Evolutionary conservation across 2,113 vertebrate genomes (phyloP).

Genomic region (Gambusia holbrooki): DNA sequence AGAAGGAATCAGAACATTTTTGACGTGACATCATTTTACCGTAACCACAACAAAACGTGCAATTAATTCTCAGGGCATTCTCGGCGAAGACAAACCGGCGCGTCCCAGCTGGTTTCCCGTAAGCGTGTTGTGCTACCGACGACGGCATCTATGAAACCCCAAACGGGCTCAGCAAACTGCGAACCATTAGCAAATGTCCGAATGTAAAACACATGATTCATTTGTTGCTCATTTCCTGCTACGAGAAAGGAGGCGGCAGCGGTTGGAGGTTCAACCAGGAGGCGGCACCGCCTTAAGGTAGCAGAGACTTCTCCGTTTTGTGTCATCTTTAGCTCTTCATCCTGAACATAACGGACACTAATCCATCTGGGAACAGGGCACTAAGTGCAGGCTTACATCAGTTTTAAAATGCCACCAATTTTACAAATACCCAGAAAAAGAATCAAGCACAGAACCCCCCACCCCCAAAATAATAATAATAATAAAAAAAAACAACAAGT

Average conservation of each 20-base stretch:
- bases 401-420: conserved; percentile 37
- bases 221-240: conserved; percentile 10
- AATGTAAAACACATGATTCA: conserved; percentile 22
- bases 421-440: conserved; percentile 22
- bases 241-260: not conserved
- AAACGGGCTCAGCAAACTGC: conserved; percentile 3
- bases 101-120: not conserved
- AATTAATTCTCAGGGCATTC: not conserved
- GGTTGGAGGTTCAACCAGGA: not conserved
- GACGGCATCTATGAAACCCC: not conserved
- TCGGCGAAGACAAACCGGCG: not conserved
- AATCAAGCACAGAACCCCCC: conserved; percentile 11
- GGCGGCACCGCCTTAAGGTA: not conserved
- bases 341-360: not conserved
- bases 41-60: not conserved
- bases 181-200: not conserved
- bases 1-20: not conserved
- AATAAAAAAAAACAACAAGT: conserved; percentile 6
- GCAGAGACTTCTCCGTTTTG: not conserved
- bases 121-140: not conserved
- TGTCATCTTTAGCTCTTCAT: conserved; percentile 15
- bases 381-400: conserved; percentile 25
- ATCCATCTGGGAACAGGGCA: conserved; percentile 15
- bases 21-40: not conserved
- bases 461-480: no score